Percentiles rank a stretch among this genome's conserved stretches.
phyloP scores from a whole-genome alignment of 2,113 vertebrate genomes.

The Mastomys coucha region DNA sequence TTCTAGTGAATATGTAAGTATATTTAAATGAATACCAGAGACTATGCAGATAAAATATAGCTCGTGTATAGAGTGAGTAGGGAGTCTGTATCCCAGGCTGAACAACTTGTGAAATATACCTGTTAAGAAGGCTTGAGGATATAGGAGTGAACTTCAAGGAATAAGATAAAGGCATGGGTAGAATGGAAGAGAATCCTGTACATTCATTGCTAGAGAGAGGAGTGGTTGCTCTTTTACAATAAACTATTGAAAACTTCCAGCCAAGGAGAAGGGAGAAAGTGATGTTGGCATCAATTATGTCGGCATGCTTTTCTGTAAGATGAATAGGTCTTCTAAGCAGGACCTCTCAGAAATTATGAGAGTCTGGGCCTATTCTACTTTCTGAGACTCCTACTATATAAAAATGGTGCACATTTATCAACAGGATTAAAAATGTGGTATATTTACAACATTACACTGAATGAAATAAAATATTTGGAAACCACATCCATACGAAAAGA shows the following conservation, averaged over 20 bases:
- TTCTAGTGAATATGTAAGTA: background rate
- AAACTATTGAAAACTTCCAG: background rate
- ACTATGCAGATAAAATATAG: background rate
- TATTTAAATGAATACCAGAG: background rate
- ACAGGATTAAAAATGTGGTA: background rate
- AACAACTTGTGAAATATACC: background rate
- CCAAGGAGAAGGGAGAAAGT: background rate
- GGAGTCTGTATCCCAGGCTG: background rate
- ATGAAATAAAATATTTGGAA: background rate
- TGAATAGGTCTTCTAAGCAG: background rate
- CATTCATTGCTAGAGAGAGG: background rate
- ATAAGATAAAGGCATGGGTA: fast-evolving
- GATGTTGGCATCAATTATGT: background rate
- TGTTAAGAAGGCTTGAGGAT: background rate
- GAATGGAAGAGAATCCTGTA: background rate
- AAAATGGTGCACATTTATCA: background rate
- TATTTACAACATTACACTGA: background rate
- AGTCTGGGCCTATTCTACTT: background rate
- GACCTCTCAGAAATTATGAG: background rate
- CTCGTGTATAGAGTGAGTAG: background rate
- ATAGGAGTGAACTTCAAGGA: background rate
- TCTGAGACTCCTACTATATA: background rate
- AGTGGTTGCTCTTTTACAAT: background rate
- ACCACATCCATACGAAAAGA: background rate
- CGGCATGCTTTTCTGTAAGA: background rate